Evolutionary conservation across 2,797 vertebrate species (phyloP).

Genomic region (Hylomyscus alleni): DNA sequence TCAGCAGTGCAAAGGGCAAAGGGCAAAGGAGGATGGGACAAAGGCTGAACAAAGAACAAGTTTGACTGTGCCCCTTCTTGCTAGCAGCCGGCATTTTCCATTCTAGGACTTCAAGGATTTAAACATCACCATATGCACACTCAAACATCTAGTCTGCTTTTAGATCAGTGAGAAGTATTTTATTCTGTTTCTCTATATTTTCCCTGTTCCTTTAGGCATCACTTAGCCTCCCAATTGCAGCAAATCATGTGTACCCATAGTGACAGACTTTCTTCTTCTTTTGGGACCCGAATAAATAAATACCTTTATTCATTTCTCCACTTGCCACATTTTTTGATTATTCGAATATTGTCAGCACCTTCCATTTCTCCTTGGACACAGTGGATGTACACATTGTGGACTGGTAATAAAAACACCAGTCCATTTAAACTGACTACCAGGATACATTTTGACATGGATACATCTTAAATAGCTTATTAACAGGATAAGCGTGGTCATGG

Average conservation of each 20-base stretch:
- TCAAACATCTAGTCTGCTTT: constrained; percentile 26
- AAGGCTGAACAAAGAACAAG: background rate
- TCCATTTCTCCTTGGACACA: constrained; percentile 39
- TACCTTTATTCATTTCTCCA: constrained; percentile 50
- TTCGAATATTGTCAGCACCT: constrained; percentile 27
- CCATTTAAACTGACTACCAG: constrained; percentile 11
- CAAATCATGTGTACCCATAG: constrained; percentile 37
- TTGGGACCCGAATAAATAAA: background rate
- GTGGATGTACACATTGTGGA: background rate
- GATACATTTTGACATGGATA: constrained; percentile 42
- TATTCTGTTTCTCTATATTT: background rate
- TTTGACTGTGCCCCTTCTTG: background rate
- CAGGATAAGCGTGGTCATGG: background rate
- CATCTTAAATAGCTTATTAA: constrained; percentile 7
- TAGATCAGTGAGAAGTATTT: background rate
- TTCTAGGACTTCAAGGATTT: background rate
- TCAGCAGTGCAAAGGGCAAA: background rate
- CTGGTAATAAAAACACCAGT: background rate
- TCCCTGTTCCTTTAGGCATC: background rate
- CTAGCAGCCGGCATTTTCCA: background rate
- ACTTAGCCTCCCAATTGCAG: background rate
- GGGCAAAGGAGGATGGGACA: background rate
- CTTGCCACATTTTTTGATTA: background rate
- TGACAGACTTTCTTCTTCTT: background rate
- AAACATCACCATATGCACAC: background rate